phyloP scores from a whole-genome alignment of 2,888 invertebrate genomes.

The Trachelus tabidus region DNA sequence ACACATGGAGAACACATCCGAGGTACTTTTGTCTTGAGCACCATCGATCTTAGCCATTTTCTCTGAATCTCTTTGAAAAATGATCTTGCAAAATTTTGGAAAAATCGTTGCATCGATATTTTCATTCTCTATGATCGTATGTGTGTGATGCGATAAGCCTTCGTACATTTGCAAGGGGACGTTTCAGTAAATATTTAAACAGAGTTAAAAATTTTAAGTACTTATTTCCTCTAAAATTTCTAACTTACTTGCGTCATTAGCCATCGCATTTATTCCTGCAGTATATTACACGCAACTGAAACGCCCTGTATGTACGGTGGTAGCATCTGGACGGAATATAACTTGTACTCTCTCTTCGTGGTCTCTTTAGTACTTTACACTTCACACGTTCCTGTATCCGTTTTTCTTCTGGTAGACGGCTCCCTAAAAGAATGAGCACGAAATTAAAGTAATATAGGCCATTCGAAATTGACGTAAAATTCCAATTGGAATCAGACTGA shows the following conservation, averaged over 20 bases:
- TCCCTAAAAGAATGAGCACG: background rate
- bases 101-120: background rate
- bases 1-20: slow-evolving; percentile 59
- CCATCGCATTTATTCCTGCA: background rate
- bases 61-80: background rate
- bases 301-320: background rate
- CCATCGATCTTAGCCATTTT: slow-evolving; percentile 17
- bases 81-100: background rate
- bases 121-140: background rate
- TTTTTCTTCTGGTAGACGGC: background rate
- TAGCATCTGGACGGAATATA: background rate
- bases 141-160: background rate
- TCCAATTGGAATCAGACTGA: background rate
- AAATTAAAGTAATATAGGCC: background rate
- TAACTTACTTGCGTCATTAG: too few species aligned
- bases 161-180: background rate
- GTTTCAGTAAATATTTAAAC: background rate
- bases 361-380: background rate
- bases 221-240: too few species aligned
- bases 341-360: background rate
- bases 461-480: too few species aligned
- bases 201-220: too few species aligned
- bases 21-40: slow-evolving; percentile 46
- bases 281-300: background rate
- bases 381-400: background rate